Evolutionary conservation across 1,140 invertebrate genomes (phyloP), one percentile per base, ranked within the genome.

Genomic region (Vollenhovia emeryi): DNA sequence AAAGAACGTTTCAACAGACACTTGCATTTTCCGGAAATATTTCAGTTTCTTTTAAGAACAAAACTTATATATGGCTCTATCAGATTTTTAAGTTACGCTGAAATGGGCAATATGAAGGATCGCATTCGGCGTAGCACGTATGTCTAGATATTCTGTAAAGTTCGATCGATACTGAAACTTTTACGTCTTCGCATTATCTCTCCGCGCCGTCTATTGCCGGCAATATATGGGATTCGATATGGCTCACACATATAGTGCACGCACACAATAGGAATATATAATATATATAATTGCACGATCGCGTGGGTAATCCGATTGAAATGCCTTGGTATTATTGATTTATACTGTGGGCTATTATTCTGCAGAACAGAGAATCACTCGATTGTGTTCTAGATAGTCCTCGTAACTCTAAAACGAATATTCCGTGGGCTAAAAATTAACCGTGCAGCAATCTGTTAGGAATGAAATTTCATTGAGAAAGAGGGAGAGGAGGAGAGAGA

Each of bases 271-370:
- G 74, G 45, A 55, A 80, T 87, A 87, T 69, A 71, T 86, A 86
- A 75, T 84, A 86, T 84, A 86, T 86, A 62, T 87, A 75, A 87
- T 87, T 87, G 57, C 33, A 13, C 15, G 40, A 59, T 21, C 52
- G 13, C 24, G 11, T 40, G n/a, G n/a, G 18, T 87, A 87, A 88
- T 88, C 40, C 71, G 69, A 78, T 84, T 76, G 87, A 84, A 87
- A 84, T 87, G 43, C 40, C 55, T 88, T 73, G n/a, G 48, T 71
- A 88, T 66, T 88, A 88, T 88, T 87, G 86, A 87, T 87, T 83
- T 84, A 85, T 71, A 66, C 52, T 73, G 36, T 45, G 21, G 40
- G 1, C 71, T 43, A 84, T 87, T 71, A 78, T 64, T 30, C 80
- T 18, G 13, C 5, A 33, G 21, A 50, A 57, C 21, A 40, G 50